phyloP scores from a whole-genome alignment of 1,140 invertebrate species.

The Drosophila pandora region DNA sequence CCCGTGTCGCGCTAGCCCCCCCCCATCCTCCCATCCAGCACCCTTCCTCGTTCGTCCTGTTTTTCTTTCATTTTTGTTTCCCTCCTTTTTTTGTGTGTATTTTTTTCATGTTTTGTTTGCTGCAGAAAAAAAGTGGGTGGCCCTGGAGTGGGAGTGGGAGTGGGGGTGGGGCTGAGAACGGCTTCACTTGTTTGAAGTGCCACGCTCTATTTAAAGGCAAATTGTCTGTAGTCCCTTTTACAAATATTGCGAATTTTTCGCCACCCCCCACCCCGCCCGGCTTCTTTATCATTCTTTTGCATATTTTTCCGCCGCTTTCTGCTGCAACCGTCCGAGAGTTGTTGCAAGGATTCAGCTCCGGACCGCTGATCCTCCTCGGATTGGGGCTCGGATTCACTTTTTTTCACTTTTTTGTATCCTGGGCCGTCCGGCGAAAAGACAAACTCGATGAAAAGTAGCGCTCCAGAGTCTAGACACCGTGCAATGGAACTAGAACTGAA shows the following conservation, averaged over 20 bases:
- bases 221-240: slow-evolving; percentile 81
- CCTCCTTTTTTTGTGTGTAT: slow-evolving; percentile 36
- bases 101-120: slow-evolving; percentile 68
- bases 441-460: slow-evolving; percentile 55
- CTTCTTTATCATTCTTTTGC: slow-evolving; percentile 44
- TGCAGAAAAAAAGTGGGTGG: slow-evolving; percentile 8
- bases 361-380: slow-evolving; percentile 27
- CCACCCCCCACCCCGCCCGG: slow-evolving; percentile 13
- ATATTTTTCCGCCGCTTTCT: slow-evolving; percentile 69
- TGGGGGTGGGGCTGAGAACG: not conserved
- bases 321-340: slow-evolving; percentile 55
- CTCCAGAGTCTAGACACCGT: slow-evolving; percentile 62
- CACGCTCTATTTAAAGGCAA: slow-evolving; percentile 82
- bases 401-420: slow-evolving; percentile 10
- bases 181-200: slow-evolving; percentile 78
- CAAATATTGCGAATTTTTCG: slow-evolving; percentile 76
- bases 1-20: slow-evolving; percentile 21
- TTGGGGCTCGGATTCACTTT: not conserved
- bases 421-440: slow-evolving; percentile 61
- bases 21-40: not conserved
- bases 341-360: slow-evolving; percentile 21
- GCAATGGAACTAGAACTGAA: slow-evolving; percentile 30
- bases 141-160: no score
- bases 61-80: slow-evolving; percentile 49
- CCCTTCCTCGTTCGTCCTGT: slow-evolving; percentile 49